Percentiles rank a stretch among this genome's conserved stretches.
Conservation (phyloP, 2,888 invertebrate genomes). For the Pterostichus madidus region DNA sequence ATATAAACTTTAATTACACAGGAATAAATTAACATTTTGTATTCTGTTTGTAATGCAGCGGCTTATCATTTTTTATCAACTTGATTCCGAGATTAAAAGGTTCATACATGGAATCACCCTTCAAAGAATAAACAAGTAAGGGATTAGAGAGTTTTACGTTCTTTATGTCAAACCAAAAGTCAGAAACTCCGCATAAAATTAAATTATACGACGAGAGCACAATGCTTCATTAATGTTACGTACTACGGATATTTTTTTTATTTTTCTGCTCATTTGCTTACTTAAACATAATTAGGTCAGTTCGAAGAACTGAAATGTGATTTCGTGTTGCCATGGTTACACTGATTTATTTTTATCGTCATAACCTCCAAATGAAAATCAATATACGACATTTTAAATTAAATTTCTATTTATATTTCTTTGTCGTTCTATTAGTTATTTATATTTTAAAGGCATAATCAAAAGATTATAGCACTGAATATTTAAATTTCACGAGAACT, state of each 20-base stretch:
- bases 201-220: not conserved
- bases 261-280: conserved; percentile 48
- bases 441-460: no score
- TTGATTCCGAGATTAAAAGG: conserved; percentile 10
- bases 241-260: conserved; percentile 12
- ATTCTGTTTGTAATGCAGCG: conserved; percentile 20
- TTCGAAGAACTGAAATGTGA: conserved; percentile 47
- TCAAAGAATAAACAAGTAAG: no score
- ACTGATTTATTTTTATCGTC: conserved; percentile 48
- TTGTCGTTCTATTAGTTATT: no score
- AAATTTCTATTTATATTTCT: no score
- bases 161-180: conserved; percentile 5
- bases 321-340: conserved; percentile 34
- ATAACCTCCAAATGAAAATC: conserved; percentile 24
- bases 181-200: not conserved
- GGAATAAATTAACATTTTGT: not conserved
- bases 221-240: conserved; percentile 17
- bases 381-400: conserved; percentile 24
- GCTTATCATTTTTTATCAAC: conserved; percentile 19
- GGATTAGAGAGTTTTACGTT: conserved; percentile 12
- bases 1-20: not conserved
- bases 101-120: not conserved
- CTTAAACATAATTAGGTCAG: conserved; percentile 51
- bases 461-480: no score
- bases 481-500: no score